Base-by-base conservation (phyloP, 1,140 invertebrate genomes). In the Gonioctena quinquepunctata region DNA sequence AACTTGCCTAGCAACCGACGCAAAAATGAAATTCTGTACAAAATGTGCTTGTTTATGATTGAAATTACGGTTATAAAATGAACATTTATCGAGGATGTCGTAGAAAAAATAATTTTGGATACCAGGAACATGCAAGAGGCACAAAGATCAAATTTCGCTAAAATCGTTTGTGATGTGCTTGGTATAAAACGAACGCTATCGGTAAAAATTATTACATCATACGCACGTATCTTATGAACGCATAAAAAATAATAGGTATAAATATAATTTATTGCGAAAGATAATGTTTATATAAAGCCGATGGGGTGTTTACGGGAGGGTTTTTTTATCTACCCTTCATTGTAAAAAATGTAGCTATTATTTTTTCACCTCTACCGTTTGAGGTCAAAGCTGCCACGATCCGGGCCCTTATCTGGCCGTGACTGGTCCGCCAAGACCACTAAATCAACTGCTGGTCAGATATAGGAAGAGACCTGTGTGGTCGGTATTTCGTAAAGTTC, bases 341-440 rank as follows among this genome's bases (percentile, higher is more conserved):
- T 68, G 18, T 66, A 76, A 74, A 76, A 75, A 76, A 76, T 71
- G 67, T 76, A 71, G 74, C 74, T 74, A 74, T 76, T 76, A 76
- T 73, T 76, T 76, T 76, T 76, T 74, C 74, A 76, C 72, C 74
- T 76, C 74, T 63, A 66, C 70, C 72, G 68, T 75, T 72, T 33
- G 67, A 71, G 73, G 73, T 74, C 73, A 72, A 26, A 71, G 66
- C 70, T 66, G 70, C 61, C 70, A 59, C 68, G 69, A 75, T 74
- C 72, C 66, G 48, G 52, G 63, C 49, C 56, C 70, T 75, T 74
- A 74, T 74, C 73, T 63, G 27, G 23, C 63, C 28, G 16, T 23
- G 66, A 49, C 70, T 28, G 69, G 69, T 71, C 69, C 69, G 54
- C 69, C 60, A 74, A 68, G 65, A 59, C 69, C 52, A 68, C 59